These are phyloP conservation scores for Agonopterix heracliana DNA, from an alignment of 2,888 invertebrate genomes.

Conservation along the genomic window DNA sequence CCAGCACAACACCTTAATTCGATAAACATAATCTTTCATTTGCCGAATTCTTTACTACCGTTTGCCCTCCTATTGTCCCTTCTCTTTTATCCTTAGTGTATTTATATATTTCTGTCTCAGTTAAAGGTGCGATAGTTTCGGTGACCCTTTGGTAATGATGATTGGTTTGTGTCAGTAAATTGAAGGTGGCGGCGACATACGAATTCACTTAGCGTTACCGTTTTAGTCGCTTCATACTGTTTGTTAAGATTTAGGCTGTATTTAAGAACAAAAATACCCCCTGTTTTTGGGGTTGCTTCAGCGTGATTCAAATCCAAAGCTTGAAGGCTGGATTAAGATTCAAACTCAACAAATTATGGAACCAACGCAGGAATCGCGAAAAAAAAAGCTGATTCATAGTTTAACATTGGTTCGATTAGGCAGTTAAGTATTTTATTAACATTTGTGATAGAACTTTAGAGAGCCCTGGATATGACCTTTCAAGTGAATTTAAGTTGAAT, in stretches of 20 bases:
- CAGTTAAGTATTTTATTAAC: too few species aligned
- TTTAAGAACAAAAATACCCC: too few species aligned
- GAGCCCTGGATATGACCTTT: too few species aligned
- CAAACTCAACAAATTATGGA: too few species aligned
- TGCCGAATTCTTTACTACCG: conserved; percentile 60
- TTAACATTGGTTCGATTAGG: too few species aligned
- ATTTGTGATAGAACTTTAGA: too few species aligned
- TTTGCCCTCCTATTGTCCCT: conserved; percentile 24
- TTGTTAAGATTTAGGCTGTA: not conserved
- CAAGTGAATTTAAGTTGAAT: too few species aligned
- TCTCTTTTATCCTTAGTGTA: conserved; percentile 25
- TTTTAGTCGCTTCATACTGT: conserved; percentile 22
- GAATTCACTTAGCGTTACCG: conserved; percentile 60
- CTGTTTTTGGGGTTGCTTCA: too few species aligned
- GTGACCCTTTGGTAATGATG: conserved; percentile 59
- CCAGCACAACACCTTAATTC: conserved; percentile 60
- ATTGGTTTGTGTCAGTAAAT: conserved; percentile 58
- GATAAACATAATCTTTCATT: conserved; percentile 75
- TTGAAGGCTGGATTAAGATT: too few species aligned
- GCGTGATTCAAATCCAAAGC: too few species aligned
- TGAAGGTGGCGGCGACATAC: conserved; percentile 66
- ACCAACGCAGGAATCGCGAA: too few species aligned
- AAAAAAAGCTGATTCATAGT: too few species aligned
- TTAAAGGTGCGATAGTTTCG: conserved; percentile 42
- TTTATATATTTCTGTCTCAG: conserved; percentile 23